Base-by-base conservation (phyloP, 2,888 invertebrate species). In the Nomada hirtipes region DNA sequence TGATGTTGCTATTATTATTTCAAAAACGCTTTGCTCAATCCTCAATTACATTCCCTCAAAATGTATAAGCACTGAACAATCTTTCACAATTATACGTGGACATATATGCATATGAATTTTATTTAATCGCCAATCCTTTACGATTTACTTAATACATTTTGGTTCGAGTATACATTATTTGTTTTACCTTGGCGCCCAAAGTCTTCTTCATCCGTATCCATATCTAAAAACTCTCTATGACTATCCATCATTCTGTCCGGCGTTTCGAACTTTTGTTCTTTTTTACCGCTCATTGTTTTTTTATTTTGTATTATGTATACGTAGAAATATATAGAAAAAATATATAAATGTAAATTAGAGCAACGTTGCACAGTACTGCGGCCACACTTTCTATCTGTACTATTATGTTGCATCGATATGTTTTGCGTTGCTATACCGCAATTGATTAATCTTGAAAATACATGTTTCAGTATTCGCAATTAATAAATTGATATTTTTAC, bases 121-220 rank as follows among this genome's bases (percentile, higher is more conserved):
- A 20, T 26, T 55, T 18, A 18, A 10, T 11, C 18, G 2, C 11
- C n/a, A 29, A 47, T 50, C 4, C n/a, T 50, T 26, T 60, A 29
- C 13, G 1, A 29, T 47, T 20, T n/a, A 18, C 9, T 2, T 1
- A 4, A n/a, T 29, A 44, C 47, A 18, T 15, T 26, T 18, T 9
- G 26, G 36, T 15, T 23, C 18, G 18, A 7, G 18, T 18, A 26
- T 29, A 29, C 47, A 47, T 15, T 15, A 29, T 29, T 63, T 50
- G 47, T 53, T 53, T 64, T 81, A 93, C 93, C 93, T 90, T 92
- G 92, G 68, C 86, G 88, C 57, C 91, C 93, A 81, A 92, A 92
- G 71, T 93, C 93, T 83, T 93, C 93, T 77, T 93, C 93, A 44
- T 93, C 93, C 0, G 93, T 92, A 47, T 93, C 92, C 91, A 93